Conservation (phyloP, 1,140 invertebrate species). For the Cydia splendana region DNA sequence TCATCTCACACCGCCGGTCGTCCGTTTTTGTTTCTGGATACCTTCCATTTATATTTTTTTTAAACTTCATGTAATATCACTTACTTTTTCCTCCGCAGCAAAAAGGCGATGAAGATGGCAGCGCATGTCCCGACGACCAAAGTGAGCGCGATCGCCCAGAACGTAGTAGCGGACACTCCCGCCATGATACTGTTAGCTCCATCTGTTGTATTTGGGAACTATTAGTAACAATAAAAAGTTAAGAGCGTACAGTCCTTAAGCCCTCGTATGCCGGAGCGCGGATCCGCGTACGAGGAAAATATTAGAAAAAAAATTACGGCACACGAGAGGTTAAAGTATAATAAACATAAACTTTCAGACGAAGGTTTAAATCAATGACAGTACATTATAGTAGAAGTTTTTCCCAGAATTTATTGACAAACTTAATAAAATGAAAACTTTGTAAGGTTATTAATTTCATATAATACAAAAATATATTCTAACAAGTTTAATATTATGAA, state of each 20-base stretch:
- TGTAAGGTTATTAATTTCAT: background rate
- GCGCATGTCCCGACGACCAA: slow-evolving; percentile 49
- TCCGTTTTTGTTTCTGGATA: too few species aligned
- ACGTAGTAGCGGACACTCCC: slow-evolving; percentile 58
- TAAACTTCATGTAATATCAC: background rate
- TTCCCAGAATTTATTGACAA: background rate
- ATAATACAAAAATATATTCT: background rate
- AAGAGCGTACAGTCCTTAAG: too few species aligned
- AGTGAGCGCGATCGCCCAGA: slow-evolving; percentile 63
- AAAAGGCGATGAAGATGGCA: slow-evolving; percentile 52
- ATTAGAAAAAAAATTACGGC: too few species aligned
- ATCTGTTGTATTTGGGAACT: slow-evolving; percentile 43
- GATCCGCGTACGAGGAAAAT: too few species aligned
- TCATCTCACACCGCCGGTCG: too few species aligned
- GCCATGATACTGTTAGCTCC: slow-evolving; percentile 57
- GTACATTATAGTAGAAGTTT: background rate
- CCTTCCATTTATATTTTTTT: too few species aligned
- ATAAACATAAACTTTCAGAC: too few species aligned
- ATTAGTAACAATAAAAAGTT: background rate
- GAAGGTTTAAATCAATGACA: background rate
- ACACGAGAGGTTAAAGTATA: too few species aligned
- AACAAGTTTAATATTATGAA: slow-evolving; percentile 10
- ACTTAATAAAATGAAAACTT: background rate
- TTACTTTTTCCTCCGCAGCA: slow-evolving; percentile 63
- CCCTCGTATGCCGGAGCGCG: too few species aligned